Evolutionary conservation across 2,888 invertebrate genomes (phyloP), one percentile per base, ranked within the genome.

Genomic region (Atethmia centrago): DNA sequence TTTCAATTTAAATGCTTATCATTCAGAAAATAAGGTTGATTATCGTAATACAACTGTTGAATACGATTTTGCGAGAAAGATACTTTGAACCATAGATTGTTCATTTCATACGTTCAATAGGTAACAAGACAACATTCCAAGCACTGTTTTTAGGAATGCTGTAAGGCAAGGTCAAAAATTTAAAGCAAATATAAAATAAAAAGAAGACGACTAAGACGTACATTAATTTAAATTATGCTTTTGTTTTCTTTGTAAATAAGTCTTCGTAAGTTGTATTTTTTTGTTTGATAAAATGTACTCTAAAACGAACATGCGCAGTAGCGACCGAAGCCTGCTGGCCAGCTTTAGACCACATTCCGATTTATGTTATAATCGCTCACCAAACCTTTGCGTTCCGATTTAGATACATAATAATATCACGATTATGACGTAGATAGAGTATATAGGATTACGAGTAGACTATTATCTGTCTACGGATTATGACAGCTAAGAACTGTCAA

Each of bases 61-160:
- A 31, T 76, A n/a, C 21, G 55, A 79, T 65, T 77, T 69, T 67
- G 36, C 67, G 64, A 69, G n/a, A 82, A 82, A 85, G 78, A 89
- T 86, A 90, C 91, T 92, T 91, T 92, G 92, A 92, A 89, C 92
- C 82, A 16, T 42, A 12, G 64, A 70, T 72, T 74, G 80, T 83
- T 82, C 83, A 66, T 63, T 75, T 82, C 71, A 81, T 69, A 19
- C 28, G 67, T 70, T 61, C 31, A 62, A 5, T 28, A 65, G 1
- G 21, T 74, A 61, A 14, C 12, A 53, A 40, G 42, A 42, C 40
- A 25, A 21, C 40, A 40, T 9, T 56, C 10, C n/a, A 51, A n/a
- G 9, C 21, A 0, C 28, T 25, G 0, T 64, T 42, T 12, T 62
- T 47, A 9, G 8, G 19, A 63, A 51, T 64, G 47, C 28, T 49